Evolutionary conservation across 2,888 invertebrate species (phyloP), one percentile per base, ranked within the genome.

Genomic region (Danaus chrysippus): DNA sequence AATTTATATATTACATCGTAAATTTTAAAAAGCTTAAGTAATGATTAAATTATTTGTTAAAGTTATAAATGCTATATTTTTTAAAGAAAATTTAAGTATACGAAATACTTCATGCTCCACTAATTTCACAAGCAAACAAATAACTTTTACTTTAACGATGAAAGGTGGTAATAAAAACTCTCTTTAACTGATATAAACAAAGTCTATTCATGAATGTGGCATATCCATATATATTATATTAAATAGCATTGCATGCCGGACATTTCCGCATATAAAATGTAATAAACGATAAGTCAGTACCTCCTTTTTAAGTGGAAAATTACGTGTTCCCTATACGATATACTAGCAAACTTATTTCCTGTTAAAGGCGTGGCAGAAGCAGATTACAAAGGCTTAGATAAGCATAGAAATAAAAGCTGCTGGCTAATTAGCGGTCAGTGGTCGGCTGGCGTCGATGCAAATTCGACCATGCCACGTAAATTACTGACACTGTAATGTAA

Each of bases 321-420:
- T 17, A 49, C 49, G 49, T 49, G 49, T 49, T 49, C 49, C 17
- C 46, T 34, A 42, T 46, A 58, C 55, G 49, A 61, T 56, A 58
- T 41, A 58, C 58, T 41, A 55, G 58, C 55, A 52, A 61, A 60
- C 58, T 57, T 60, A 63, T 63, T 63, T 68, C 65, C 62, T 63
- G 61, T 57, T 42, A 59, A 62, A 65, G 84, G 84, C 84, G 84
- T 78, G 72, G 75, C 77, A 72, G 82, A 74, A 76, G 83, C 83
- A 79, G 87, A 87, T 87, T 83, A 84, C 81, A 75, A 71, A 65
- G 78, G 84, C 80, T 82, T 81, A 87, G 89, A 89, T 88, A 89
- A 78, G 76, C 77, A 79, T 81, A 87, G 89, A 90, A 88, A 88
- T 87, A 90, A 89, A 89, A 87, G 78, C 84, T 65, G 76, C 86